Evolutionary conservation across 2,113 vertebrate species (phyloP).

Genomic region (Sinocyclocheilus maitianheensis): DNA sequence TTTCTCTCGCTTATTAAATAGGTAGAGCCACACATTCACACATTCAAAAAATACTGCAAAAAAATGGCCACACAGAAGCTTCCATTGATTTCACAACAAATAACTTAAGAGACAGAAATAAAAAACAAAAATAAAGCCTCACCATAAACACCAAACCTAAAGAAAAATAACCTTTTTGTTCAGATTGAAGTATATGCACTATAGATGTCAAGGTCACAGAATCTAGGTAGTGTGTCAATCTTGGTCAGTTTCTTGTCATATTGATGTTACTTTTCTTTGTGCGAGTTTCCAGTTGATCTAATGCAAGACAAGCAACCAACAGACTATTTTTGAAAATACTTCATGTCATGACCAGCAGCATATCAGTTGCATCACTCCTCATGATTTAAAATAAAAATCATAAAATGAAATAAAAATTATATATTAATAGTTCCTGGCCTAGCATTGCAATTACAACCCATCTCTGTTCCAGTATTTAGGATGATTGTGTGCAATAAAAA

Average conservation of each 20-base stretch:
- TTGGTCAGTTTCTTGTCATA: neutral
- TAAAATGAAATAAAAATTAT: neutral
- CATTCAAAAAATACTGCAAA: slow-evolving; percentile 28
- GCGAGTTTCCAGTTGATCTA: neutral
- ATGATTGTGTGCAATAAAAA: neutral
- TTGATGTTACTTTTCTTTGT: neutral
- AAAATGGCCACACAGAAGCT: neutral
- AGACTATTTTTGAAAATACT: slow-evolving; percentile 3
- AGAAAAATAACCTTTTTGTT: neutral
- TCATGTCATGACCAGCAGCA: neutral
- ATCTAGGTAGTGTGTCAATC: neutral
- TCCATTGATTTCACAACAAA: neutral
- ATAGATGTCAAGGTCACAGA: neutral
- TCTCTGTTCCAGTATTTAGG: slow-evolving; percentile 15
- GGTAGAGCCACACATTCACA: neutral
- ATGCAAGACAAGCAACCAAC: neutral
- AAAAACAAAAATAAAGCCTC: neutral
- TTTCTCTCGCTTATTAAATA: neutral
- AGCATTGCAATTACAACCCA: neutral
- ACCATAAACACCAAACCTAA: neutral
- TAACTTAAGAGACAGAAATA: slow-evolving; percentile 29
- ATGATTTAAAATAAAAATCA: neutral
- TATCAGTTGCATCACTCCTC: neutral
- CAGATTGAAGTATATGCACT: neutral
- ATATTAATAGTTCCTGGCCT: neutral